Evolutionary conservation across 2,888 invertebrate species (phyloP), one percentile per base, ranked within the genome.

Genomic region (Petrolisthes manimaculis): DNA sequence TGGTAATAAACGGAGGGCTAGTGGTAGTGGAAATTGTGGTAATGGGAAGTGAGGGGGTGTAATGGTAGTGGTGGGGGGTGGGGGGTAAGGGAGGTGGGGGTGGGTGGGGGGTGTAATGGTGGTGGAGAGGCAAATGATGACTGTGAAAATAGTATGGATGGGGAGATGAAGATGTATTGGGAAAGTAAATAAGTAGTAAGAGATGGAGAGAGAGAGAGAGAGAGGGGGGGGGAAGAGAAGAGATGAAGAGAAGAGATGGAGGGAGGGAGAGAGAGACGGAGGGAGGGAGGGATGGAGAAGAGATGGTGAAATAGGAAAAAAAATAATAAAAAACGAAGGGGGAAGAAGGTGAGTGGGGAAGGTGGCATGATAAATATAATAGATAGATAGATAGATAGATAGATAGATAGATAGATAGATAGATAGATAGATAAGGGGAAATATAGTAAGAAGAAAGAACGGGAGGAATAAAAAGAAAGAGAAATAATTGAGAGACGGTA

Each of bases 301-400:
- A 24, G n/a, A 21, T 1, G 3, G 71, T 3, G 71, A 21, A 5
- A 37, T 4, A 37, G 37, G n/a, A 75, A 14, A 14, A 37, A 78
- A 37, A 78, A 5, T 14, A 8, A 12, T 61, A 14, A 1, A 18
- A 5, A 37, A 24, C 8, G 67, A n/a, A 56, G 71, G 83, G 71
- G 71, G 54, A 54, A 71, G 83, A 37, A 51, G 21, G 67, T 2
- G 83, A 67, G 83, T 21, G 83, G 53, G 24, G 67, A 2, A 83
- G 67, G 51, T 56, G 51, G 56, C 8, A 67, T 3, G 21, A 54
- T 14, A 67, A 69, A 37, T n/a, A 54, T 14, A 24, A 24, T 18
- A 4, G 67, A 67, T n/a, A 24, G 56, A n/a, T 18, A 37, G 37
- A 37, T 37, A 37, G 37, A n/a, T 18, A 37, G 37, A 37, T 37